Base-by-base conservation (phyloP, 2,113 vertebrate species). In the Oriolus oriolus region DNA sequence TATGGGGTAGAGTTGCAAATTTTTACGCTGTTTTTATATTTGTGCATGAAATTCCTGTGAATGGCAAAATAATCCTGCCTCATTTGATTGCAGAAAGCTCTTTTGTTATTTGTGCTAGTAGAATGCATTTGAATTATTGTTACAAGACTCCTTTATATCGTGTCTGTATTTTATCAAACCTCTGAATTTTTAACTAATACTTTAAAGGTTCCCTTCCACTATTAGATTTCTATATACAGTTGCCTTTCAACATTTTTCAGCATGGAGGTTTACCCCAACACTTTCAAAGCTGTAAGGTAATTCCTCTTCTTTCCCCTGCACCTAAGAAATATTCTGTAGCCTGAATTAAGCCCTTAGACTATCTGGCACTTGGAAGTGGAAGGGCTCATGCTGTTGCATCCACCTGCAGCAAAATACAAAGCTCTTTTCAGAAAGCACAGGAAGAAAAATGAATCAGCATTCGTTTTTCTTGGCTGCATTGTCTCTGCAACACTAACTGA, bases 11-110 rank as follows among this genome's bases (percentile, higher is more conserved):
- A 96, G 41, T 37, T 83, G 35, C 64, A 95, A 78, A 80, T 27
- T 89, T 95, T 96, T 87, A 88, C 47, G 96, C 52, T 41, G 47
- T 26, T 80, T 92, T 95, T 30, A 57, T 79, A 65, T 82, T 75
- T 94, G 78, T 53, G 4, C 37, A 50, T 82, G 28, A 37, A 39
- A 53, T 90, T 92, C 41, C 56, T 78, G 52, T 39, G 70, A 91
- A 76, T 47, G 22, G 21, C 61, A 71, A 94, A 95, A 87, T 84
- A 91, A 95, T 80, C 75, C 75, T 31, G 27, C 47, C 7, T 33
- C 68, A 77, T 80, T 93, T 66, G 65, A 24, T 49, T 82, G 37
- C 20, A 26, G 84, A 94, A 78, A 78, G 33, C 6, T 26, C 8
- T 44, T 60, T 83, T 61, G 7, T n/a, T 65, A 35, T 18, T 57